A percentile compares a stretch with the other conserved stretches of the same genome.
Evolutionary conservation across 2,113 vertebrate genomes (phyloP).

Genomic region (Sinocyclocheilus grahami): DNA sequence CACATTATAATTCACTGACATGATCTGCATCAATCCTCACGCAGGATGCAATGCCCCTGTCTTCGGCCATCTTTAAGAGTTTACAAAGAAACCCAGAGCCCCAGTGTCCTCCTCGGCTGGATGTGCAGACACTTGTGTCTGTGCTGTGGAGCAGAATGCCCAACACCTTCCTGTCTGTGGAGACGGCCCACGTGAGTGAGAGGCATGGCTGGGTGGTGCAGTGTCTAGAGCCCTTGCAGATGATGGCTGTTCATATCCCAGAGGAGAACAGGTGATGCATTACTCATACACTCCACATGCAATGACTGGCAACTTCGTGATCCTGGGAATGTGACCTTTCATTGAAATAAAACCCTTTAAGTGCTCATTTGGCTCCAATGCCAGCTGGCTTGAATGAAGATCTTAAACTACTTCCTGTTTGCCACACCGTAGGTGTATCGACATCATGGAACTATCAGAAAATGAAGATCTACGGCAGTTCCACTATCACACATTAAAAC

Average conservation of each 20-base stretch:
- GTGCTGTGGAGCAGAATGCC: conserved; percentile 98
- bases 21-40: background rate
- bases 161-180: conserved; percentile 88
- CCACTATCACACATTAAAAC: conserved; percentile 93
- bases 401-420: background rate
- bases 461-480: conserved; percentile 89
- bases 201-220: conserved; percentile 94
- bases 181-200: conserved; percentile 91
- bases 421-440: conserved; percentile 82
- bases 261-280: conserved; percentile 85
- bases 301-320: background rate
- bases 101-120: conserved; percentile 90
- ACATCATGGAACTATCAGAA: conserved; percentile 94
- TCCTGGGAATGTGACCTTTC: background rate
- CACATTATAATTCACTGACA: conserved; percentile 3
- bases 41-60: conserved; percentile 94
- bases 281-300: background rate
- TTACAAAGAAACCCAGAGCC: conserved; percentile 91
- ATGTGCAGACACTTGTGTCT: conserved; percentile 90
- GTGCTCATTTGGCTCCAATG: conserved; percentile 1
- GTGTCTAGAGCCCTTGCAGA: conserved; percentile 91
- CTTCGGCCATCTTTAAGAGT: conserved; percentile 95
- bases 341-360: conserved; percentile 20
- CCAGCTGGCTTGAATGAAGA: background rate
- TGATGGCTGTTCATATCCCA: conserved; percentile 95